Percentiles rank a stretch among this genome's conserved stretches.
Evolutionary conservation across 2,113 vertebrate genomes (phyloP).

Genomic region (Eptesicus fuscus): DNA sequence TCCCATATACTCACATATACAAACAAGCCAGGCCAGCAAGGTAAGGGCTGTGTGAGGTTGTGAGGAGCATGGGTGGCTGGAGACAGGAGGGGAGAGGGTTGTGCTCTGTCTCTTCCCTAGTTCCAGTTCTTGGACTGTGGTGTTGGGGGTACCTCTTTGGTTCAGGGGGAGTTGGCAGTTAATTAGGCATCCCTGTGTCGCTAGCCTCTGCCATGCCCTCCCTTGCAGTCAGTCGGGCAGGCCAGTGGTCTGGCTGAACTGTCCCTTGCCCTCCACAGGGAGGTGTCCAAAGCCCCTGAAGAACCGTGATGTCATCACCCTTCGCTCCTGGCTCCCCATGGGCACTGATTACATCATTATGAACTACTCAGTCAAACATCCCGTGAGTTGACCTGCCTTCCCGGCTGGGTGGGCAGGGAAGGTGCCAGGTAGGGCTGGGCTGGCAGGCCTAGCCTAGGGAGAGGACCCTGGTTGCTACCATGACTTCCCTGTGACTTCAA

Average conservation of each 20-base stretch:
- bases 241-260: conserved; percentile 33
- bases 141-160: not conserved
- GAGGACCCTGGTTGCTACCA: not conserved
- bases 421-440: not conserved
- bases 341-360: conserved; percentile 97
- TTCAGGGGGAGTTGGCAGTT: not conserved
- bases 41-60: not conserved
- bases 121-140: not conserved
- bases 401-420: not conserved
- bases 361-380: conserved; percentile 97
- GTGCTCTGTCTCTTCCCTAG: not conserved
- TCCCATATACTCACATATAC: not conserved
- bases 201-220: not conserved
- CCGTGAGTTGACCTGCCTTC: conserved; percentile 82
- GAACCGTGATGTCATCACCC: conserved; percentile 95
- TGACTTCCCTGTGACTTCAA: not conserved
- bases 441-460: not conserved
- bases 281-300: conserved; percentile 94
- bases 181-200: not conserved
- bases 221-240: not conserved
- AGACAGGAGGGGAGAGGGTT: not conserved
- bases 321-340: conserved; percentile 96
- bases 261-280: conserved; percentile 82
- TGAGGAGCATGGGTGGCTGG: not conserved
- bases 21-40: conserved; percentile 13